Evolutionary conservation across 2,797 vertebrate species (phyloP).

Genomic region (Pteronotus mesoamericanus): DNA sequence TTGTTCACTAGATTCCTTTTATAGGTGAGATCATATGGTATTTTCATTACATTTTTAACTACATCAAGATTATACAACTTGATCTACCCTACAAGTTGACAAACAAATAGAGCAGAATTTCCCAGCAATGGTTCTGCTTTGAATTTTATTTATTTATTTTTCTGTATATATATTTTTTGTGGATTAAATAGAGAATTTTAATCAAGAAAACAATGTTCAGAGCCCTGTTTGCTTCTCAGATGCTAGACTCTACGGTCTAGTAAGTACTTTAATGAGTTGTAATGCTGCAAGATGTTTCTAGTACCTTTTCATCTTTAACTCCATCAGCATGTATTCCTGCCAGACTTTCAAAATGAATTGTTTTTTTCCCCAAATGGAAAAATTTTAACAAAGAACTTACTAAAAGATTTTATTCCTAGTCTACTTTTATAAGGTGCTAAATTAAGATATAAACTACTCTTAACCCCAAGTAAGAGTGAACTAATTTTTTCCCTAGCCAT

Average conservation of each 20-base stretch:
- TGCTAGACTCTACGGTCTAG: constrained; percentile 44
- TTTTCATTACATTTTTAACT: constrained; percentile 58
- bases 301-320: constrained; percentile 1
- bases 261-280: constrained; percentile 60
- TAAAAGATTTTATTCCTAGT: constrained; percentile 15
- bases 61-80: neutral
- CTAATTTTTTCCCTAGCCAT: neutral
- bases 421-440: neutral
- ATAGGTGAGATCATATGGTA: neutral
- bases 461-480: constrained; percentile 5
- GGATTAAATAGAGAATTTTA: constrained; percentile 61
- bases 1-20: neutral
- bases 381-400: constrained; percentile 32
- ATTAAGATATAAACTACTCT: constrained; percentile 35
- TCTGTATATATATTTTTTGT: constrained; percentile 19
- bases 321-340: constrained; percentile 55
- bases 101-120: neutral
- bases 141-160: constrained; percentile 41
- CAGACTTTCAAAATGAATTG: constrained; percentile 56
- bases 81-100: neutral
- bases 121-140: neutral
- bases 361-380: constrained; percentile 41
- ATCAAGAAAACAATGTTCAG: constrained; percentile 51
- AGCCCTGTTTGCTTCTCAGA: constrained; percentile 20
- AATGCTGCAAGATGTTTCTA: constrained; percentile 52